phyloP scores from a whole-genome alignment of 2,113 vertebrate genomes.

The Cranoglanis bouderius region DNA sequence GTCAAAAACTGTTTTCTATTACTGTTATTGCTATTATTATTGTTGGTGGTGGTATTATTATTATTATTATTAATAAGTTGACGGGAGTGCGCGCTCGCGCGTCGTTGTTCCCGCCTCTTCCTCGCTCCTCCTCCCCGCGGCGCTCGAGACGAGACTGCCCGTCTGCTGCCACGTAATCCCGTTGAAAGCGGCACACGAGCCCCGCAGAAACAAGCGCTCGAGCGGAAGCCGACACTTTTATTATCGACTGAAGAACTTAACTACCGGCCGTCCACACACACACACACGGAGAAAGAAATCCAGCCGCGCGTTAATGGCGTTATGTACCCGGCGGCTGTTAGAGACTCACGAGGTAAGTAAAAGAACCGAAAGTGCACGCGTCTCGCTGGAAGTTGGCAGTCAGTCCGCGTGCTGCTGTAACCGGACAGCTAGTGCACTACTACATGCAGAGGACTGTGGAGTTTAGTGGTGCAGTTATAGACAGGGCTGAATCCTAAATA shows the following conservation, averaged over 20 bases:
- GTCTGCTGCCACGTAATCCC: constrained; percentile 56
- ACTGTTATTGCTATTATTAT: not conserved
- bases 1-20: not conserved
- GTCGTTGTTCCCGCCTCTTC: not conserved
- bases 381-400: constrained; percentile 5
- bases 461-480: not conserved
- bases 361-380: constrained; percentile 10
- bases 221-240: not conserved
- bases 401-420: not conserved
- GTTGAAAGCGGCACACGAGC: constrained; percentile 25
- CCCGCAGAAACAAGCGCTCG: not conserved
- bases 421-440: not conserved
- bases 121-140: constrained; percentile 1
- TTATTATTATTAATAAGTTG: not conserved
- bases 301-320: not conserved
- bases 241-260: not conserved
- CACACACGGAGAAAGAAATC: not conserved
- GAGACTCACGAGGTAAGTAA: not conserved
- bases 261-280: not conserved
- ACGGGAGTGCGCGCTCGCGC: not conserved
- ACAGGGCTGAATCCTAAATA: not conserved
- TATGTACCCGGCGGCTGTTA: not conserved
- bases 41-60: not conserved
- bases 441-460: not conserved
- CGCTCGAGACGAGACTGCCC: not conserved